These are phyloP conservation scores for Cotesia glomerata DNA, from an alignment of 1,140 invertebrate species.

Conservation along the genomic window DNA sequence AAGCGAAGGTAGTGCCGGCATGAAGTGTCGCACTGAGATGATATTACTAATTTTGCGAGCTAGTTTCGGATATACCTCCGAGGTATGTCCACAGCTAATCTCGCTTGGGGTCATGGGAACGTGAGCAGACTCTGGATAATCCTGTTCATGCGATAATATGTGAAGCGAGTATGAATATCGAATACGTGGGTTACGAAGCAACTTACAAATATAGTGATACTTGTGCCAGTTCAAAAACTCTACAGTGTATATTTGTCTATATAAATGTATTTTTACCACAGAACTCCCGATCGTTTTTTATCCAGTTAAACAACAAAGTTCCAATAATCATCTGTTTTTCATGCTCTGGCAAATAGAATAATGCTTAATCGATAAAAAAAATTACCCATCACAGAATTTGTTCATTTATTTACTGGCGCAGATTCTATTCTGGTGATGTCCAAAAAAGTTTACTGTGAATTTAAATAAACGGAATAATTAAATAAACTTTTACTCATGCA, in stretches of 20 bases:
- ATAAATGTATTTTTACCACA: not conserved
- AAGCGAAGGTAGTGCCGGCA: not conserved
- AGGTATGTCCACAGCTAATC: constrained; percentile 30
- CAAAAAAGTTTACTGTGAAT: too few relatives aligned
- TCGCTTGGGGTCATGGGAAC: constrained; percentile 29
- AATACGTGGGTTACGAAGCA: constrained; percentile 11
- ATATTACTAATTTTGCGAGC: constrained; percentile 31
- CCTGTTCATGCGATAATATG: constrained; percentile 33
- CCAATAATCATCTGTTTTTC: too few relatives aligned
- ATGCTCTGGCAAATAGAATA: too few relatives aligned
- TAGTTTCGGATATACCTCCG: constrained; percentile 24
- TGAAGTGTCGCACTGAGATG: constrained; percentile 21
- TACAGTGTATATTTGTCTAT: not conserved
- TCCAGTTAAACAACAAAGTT: too few relatives aligned
- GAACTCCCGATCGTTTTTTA: too few relatives aligned
- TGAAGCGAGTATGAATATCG: constrained; percentile 25
- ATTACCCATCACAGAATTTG: too few relatives aligned
- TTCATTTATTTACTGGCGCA: too few relatives aligned
- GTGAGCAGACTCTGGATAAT: constrained; percentile 35
- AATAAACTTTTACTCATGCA: too few relatives aligned
- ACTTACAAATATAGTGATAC: not conserved
- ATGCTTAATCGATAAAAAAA: too few relatives aligned
- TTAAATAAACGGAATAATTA: too few relatives aligned
- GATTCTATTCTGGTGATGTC: too few relatives aligned
- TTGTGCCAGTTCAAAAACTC: not conserved